A percentile compares a stretch with the other conserved stretches of the same genome.
These are phyloP conservation scores for Eumerus sabulonum DNA, from an alignment of 2,888 invertebrate species.

Conservation along the genomic window DNA sequence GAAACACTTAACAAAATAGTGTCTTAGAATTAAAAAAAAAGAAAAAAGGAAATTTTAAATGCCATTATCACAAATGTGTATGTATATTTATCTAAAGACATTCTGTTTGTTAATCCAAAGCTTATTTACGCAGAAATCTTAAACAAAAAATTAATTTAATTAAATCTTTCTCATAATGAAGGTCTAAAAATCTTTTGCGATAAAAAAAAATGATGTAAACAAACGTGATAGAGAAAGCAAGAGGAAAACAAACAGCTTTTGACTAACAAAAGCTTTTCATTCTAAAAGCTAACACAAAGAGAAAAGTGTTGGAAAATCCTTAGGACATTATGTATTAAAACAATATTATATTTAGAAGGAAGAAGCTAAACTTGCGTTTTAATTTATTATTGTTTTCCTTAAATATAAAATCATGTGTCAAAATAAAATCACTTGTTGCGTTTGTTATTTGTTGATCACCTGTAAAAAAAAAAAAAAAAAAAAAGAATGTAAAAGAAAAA, in stretches of 20 bases:
- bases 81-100: slow-evolving; percentile 25
- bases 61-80: slow-evolving; percentile 31
- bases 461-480: slow-evolving; percentile 41
- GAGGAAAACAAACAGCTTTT: not conserved
- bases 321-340: slow-evolving; percentile 4
- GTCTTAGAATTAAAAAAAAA: slow-evolving; percentile 48
- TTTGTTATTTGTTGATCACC: slow-evolving; percentile 17
- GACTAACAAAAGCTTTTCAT: slow-evolving; percentile 21
- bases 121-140: slow-evolving; percentile 15
- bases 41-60: not conserved
- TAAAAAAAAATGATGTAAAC: not conserved
- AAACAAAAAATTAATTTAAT: not conserved
- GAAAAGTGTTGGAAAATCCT: slow-evolving; percentile 4
- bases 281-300: slow-evolving; percentile 18
- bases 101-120: not conserved
- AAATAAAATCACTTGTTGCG: slow-evolving; percentile 56
- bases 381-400: slow-evolving; percentile 23
- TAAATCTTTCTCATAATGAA: slow-evolving; percentile 8
- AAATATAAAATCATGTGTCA: slow-evolving; percentile 54
- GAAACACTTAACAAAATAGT: slow-evolving; percentile 45
- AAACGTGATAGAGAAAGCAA: slow-evolving; percentile 23
- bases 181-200: slow-evolving; percentile 6
- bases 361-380: slow-evolving; percentile 39
- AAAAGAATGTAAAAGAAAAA: slow-evolving; percentile 18
- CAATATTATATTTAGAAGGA: slow-evolving; percentile 15